Conservation (phyloP, 2,888 invertebrate species). For the Aplocera efformata region DNA sequence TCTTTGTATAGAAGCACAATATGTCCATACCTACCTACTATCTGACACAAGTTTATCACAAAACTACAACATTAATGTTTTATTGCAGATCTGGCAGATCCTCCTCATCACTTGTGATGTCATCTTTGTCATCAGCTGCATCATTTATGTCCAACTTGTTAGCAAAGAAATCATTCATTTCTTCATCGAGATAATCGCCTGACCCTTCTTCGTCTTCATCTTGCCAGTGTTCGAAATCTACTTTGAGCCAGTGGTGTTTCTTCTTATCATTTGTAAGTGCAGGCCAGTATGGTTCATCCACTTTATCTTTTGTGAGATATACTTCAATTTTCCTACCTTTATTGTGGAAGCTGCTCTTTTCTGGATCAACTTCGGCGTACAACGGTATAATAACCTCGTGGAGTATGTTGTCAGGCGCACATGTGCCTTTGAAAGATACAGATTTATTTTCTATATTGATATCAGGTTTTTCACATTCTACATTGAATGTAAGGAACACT, state of each 20-base stretch:
- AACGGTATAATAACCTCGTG: conserved; percentile 94
- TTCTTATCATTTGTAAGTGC: conserved; percentile 90
- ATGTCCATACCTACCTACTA: too few relatives aligned
- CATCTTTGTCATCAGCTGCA: conserved; percentile 70
- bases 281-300: conserved; percentile 91
- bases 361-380: conserved; percentile 90
- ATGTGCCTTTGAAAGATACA: conserved; percentile 90
- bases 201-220: conserved; percentile 97
- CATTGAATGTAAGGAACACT: conserved; percentile 91
- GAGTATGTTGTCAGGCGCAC: conserved; percentile 89
- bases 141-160: conserved; percentile 54
- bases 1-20: conserved; percentile 47
- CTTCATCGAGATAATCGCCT: conserved; percentile 83
- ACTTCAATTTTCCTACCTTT: conserved; percentile 87
- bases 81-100: conserved; percentile 85
- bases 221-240: conserved; percentile 98
- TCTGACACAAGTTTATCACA: too few relatives aligned
- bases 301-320: conserved; percentile 83
- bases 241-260: conserved; percentile 97
- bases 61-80: conserved; percentile 33
- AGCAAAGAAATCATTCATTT: conserved; percentile 60
- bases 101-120: conserved; percentile 84
- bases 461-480: conserved; percentile 90
- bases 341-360: conserved; percentile 85
- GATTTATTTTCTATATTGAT: conserved; percentile 85